Evolutionary conservation across 2,113 vertebrate genomes (phyloP).

Genomic region (Cyprichromis sp.): DNA sequence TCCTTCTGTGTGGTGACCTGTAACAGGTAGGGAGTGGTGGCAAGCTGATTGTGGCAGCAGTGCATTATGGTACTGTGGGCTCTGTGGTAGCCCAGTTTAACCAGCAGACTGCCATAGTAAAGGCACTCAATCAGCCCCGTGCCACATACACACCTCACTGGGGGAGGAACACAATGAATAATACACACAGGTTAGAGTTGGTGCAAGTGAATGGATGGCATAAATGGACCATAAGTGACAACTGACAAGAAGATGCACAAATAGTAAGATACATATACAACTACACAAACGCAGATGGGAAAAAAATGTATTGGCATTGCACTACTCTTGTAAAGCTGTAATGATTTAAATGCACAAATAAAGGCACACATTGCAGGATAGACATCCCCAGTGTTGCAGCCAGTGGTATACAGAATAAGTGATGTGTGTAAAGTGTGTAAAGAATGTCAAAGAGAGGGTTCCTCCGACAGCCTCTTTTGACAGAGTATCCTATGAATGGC

Average conservation of each 20-base stretch:
- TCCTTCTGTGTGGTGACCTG: not conserved
- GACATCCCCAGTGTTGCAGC: not conserved
- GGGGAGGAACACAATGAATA: not conserved
- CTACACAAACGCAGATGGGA: not conserved
- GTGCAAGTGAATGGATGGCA: not conserved
- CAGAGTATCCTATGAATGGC: not conserved
- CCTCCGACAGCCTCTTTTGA: not conserved
- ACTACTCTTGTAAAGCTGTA: not conserved
- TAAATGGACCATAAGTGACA: not conserved
- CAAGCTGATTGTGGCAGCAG: not conserved
- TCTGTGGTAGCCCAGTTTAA: not conserved
- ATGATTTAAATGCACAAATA: not conserved
- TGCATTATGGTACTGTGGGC: not conserved
- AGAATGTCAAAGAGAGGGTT: not conserved
- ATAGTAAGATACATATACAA: not conserved
- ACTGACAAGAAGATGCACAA: not conserved
- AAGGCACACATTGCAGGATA: not conserved
- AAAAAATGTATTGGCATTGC: not conserved
- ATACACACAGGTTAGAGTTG: not conserved
- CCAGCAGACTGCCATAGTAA: not conserved
- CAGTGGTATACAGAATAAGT: not conserved
- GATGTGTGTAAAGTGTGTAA: not conserved
- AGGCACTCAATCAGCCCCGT: not conserved
- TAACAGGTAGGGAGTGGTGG: not conserved
- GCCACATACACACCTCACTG: not conserved